These are phyloP conservation scores for Tiphia femorata DNA, from an alignment of 2,888 invertebrate species.

Conservation along the genomic window DNA sequence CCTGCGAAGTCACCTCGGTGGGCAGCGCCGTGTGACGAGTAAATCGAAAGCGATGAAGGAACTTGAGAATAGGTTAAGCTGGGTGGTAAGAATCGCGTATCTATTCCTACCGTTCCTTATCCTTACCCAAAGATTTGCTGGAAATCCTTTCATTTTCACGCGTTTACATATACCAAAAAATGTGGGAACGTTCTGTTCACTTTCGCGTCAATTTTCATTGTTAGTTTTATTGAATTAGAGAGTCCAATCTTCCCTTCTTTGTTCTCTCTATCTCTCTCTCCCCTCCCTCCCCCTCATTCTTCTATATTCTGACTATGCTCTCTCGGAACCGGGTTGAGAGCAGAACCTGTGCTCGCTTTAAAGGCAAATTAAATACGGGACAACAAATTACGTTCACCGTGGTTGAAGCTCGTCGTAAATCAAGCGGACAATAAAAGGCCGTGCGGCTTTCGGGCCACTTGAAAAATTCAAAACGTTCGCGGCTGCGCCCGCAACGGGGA, in stretches of 20 bases:
- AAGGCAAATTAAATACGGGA: constrained; percentile 51
- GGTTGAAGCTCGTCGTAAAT: constrained; percentile 47
- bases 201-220: no score
- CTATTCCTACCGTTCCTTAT: no score
- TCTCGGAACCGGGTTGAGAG: no score
- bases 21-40: constrained; percentile 20
- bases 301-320: background rate
- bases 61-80: no score
- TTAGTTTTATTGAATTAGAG: no score
- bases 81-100: no score
- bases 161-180: no score
- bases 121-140: no score
- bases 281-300: constrained; percentile 4
- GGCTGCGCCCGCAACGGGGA: background rate
- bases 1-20: constrained; percentile 16
- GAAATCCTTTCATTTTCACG: constrained; percentile 4
- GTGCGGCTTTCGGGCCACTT: constrained; percentile 22
- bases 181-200: no score
- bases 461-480: constrained; percentile 32
- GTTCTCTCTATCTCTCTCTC: background rate
- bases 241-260: background rate
- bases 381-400: constrained; percentile 51
- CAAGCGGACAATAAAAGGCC: constrained; percentile 50
- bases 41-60: constrained; percentile 13
- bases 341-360: constrained; percentile 35